These are phyloP conservation scores for Pediacus dermestoides DNA, from an alignment of 2,888 invertebrate species.

Conservation along the genomic window DNA sequence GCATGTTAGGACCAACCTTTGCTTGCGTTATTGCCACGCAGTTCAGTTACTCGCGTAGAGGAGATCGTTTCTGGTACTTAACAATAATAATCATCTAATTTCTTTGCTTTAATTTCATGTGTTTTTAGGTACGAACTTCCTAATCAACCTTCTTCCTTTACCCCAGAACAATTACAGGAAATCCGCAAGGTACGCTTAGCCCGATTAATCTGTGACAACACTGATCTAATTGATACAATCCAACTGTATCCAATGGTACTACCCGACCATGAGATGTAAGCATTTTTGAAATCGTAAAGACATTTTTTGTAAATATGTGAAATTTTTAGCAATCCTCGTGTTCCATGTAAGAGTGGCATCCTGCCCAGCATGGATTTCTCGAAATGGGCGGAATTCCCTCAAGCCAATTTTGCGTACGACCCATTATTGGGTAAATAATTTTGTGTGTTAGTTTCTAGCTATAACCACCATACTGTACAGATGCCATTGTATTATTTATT, in stretches of 20 bases:
- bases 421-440: conserved; percentile 2
- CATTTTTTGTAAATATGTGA: no score
- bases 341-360: conserved; percentile 85
- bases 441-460: no score
- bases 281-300: no score
- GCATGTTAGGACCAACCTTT: conserved; percentile 91
- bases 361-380: conserved; percentile 82
- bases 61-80: conserved; percentile 88
- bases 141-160: conserved; percentile 88
- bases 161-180: conserved; percentile 79
- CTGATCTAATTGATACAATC: conserved; percentile 85
- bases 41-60: conserved; percentile 82
- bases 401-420: no score
- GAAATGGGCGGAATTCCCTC: conserved; percentile 76
- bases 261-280: conserved; percentile 91
- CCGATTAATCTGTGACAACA: conserved; percentile 86
- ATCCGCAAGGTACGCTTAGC: conserved; percentile 77
- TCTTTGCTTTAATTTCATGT: background rate
- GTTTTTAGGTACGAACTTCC: conserved; percentile 73
- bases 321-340: conserved; percentile 80
- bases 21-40: conserved; percentile 92
- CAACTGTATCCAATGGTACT: conserved; percentile 90
- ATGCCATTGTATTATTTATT: conserved; percentile 29
- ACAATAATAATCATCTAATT: background rate
- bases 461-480: conserved; percentile 27